Conservation (phyloP, 2,113 vertebrate genomes). For the Pelecanus crispus region DNA sequence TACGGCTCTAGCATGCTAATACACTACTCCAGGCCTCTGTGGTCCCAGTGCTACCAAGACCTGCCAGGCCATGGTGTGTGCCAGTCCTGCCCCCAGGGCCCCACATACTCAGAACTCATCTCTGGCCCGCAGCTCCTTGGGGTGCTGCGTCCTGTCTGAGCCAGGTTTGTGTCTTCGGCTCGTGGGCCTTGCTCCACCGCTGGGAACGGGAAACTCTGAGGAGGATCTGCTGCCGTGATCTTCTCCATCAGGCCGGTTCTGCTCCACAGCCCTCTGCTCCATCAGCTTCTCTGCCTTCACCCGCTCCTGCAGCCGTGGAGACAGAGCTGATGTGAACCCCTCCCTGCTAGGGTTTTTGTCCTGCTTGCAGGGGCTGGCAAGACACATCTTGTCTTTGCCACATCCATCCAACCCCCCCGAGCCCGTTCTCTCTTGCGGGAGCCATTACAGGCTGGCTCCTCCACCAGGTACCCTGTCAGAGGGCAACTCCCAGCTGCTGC, state of each 20-base stretch:
- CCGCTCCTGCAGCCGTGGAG: slow-evolving; percentile 58
- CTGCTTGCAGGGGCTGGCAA: not conserved
- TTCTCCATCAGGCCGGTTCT: not conserved
- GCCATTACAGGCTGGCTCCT: not conserved
- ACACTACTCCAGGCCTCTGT: not conserved
- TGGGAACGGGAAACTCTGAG: slow-evolving; percentile 3
- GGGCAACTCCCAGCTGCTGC: not conserved
- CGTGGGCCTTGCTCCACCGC: not conserved
- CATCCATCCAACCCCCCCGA: not conserved
- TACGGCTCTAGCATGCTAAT: not conserved
- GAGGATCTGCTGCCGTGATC: not conserved
- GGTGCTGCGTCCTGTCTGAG: not conserved
- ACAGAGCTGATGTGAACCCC: not conserved
- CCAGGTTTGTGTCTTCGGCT: not conserved
- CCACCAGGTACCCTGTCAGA: not conserved
- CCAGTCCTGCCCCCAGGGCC: not conserved
- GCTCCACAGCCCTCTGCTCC: not conserved
- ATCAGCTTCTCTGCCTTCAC: slow-evolving; percentile 67
- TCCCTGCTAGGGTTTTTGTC: not conserved
- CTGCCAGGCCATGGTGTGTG: not conserved
- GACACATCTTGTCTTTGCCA: not conserved
- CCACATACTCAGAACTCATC: slow-evolving; percentile 62
- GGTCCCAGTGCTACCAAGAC: not conserved
- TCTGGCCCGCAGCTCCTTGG: slow-evolving; percentile 17
- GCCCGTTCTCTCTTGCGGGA: not conserved